Conservation (phyloP, 2,888 invertebrate genomes). For the Ypsolopha scabrella region DNA sequence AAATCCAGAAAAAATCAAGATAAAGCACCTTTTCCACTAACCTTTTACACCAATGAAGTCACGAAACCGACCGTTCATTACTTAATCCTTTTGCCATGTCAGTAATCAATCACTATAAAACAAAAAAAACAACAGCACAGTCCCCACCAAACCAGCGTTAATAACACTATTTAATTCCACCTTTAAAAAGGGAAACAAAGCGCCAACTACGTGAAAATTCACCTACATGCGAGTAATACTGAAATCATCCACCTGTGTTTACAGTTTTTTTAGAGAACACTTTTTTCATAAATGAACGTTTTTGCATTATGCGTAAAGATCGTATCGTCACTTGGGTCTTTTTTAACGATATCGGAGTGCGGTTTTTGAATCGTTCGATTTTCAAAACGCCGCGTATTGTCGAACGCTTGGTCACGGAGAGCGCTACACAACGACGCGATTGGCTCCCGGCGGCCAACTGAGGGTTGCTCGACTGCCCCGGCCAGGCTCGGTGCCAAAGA, state of each 20-base stretch:
- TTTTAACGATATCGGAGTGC: conserved; percentile 13
- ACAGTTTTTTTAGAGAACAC: too few relatives aligned
- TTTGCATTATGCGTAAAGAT: too few relatives aligned
- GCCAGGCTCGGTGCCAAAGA: conserved; percentile 53
- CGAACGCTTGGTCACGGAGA: conserved; percentile 5
- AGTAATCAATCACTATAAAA: conserved; percentile 15
- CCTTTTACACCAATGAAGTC: conserved; percentile 15
- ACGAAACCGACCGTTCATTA: conserved; percentile 19
- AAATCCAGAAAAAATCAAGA: conserved; percentile 4
- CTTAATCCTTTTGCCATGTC: conserved; percentile 17
- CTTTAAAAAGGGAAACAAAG: conserved; percentile 7
- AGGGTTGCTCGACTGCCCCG: conserved; percentile 57
- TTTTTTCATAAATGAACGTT: too few relatives aligned
- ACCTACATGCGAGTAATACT: conserved; percentile 8
- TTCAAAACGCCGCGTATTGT: conserved; percentile 24
- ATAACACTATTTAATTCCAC: conserved; percentile 6
- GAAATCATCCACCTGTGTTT: background rate
- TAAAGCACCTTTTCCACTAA: conserved; percentile 7
- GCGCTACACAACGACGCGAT: conserved; percentile 13
- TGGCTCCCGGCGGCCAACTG: conserved; percentile 47
- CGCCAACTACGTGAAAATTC: conserved; percentile 15
- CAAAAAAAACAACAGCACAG: conserved; percentile 10
- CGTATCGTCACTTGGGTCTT: too few relatives aligned
- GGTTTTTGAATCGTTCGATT: conserved; percentile 22
- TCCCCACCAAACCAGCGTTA: background rate